Evolutionary conservation across 2,797 vertebrate species (phyloP), one percentile per base, ranked within the genome.

Genomic region (Anabas testudineus): DNA sequence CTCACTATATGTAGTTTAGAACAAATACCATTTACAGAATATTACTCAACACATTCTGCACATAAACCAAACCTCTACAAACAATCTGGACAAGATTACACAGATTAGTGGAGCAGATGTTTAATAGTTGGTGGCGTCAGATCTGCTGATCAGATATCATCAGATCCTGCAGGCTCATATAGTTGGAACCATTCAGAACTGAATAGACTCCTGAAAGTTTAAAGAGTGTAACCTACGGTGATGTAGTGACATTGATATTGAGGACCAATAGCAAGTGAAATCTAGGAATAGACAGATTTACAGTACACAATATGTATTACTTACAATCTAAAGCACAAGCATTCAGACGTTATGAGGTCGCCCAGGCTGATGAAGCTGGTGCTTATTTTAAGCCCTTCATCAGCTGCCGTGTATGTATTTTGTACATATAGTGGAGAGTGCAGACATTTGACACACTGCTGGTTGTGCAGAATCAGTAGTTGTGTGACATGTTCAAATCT

Each of bases 391-490:
- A n/a, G 41, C 6, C 7, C 41, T 42, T 18, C 16, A 42, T 42
- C 16, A 42, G 41, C 16, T 42, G 14, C 32, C 2, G 32, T 32
- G 14, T 15, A 15, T 39, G 1, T 15, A 15, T n/a, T 42, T 42
- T 8, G 42, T 26, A 6, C 12, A 36, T 7, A 32, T 19, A 30
- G 15, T 6, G 6, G 19, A 7, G 2, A 21, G 22, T 41, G 19
- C 21, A 68, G 36, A 68, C 46, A 47, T 32, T 36, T n/a, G n/a
- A n/a, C n/a, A n/a, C n/a, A n/a, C 41, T 55, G 18, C 19, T 59
- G 22, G 21, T 36, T 67, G 59, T n/a, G 28, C 22, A 46, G n/a
- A 42, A 47, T 73, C 46, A 68, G n/a, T n/a, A n/a, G n/a, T n/a
- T n/a, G n/a, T n/a, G n/a, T n/a, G n/a, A n/a, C n/a, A n/a, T n/a